phyloP scores from a whole-genome alignment of 2,797 vertebrate genomes.

The Scolopax rusticola region DNA sequence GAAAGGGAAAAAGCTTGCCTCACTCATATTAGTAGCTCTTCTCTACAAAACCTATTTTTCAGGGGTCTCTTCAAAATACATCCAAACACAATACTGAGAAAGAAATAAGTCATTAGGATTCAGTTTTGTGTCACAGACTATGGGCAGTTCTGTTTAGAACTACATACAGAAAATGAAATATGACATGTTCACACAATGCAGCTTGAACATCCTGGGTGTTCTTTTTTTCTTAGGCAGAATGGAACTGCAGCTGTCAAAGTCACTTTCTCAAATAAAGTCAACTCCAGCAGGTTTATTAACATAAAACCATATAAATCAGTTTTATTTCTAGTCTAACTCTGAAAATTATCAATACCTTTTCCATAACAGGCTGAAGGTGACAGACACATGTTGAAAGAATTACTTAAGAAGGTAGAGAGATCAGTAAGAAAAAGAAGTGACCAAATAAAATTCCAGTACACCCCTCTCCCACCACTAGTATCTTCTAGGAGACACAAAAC shows the following conservation, averaged over 20 bases:
- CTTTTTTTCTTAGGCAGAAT: neutral
- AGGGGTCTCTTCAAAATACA: neutral
- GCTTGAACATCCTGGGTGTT: neutral
- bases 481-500: neutral
- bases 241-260: neutral
- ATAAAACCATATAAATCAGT: neutral
- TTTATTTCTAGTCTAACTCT: neutral
- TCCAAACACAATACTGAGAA: neutral
- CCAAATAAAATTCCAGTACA: neutral
- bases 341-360: neutral
- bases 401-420: neutral
- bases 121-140: neutral
- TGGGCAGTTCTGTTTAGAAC: neutral
- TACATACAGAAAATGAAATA: neutral
- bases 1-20: neutral
- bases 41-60: neutral
- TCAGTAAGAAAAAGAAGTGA: neutral
- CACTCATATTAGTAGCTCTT: neutral
- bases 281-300: neutral
- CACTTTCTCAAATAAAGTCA: neutral
- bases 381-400: neutral
- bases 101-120: neutral
- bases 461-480: neutral
- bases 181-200: neutral
- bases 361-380: neutral